phyloP scores from a whole-genome alignment of 2,888 invertebrate species.

The Drosophila sordidula region DNA sequence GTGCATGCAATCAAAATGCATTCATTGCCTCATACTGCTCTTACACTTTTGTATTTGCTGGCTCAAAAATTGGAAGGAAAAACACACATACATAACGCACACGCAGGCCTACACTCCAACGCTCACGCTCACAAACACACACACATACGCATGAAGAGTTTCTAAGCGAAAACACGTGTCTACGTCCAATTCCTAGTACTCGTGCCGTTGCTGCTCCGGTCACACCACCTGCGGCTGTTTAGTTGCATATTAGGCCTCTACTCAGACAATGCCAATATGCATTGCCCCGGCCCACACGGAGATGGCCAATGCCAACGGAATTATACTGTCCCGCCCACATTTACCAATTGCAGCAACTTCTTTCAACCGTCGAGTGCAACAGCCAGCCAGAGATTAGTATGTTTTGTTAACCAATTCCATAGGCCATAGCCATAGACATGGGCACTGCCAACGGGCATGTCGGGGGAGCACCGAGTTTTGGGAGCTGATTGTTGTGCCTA shows the following conservation, averaged over 20 bases:
- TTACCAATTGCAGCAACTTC: constrained; percentile 32
- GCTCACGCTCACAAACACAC: background rate
- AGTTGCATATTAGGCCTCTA: constrained; percentile 63
- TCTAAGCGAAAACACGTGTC: constrained; percentile 50
- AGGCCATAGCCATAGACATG: constrained; percentile 43
- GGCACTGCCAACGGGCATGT: background rate
- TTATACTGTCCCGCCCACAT: constrained; percentile 3
- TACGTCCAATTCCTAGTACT: constrained; percentile 17
- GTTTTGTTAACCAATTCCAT: constrained; percentile 56
- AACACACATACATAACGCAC: constrained; percentile 8
- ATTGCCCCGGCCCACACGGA: constrained; percentile 9
- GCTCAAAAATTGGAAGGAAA: constrained; percentile 38
- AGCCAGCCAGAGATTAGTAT: constrained; percentile 31
- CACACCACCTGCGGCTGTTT: constrained; percentile 41
- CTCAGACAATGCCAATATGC: constrained; percentile 30
- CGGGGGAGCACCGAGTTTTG: background rate
- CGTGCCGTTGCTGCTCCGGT: constrained; percentile 12
- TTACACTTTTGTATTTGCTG: constrained; percentile 45
- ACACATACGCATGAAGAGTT: background rate
- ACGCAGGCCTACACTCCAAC: constrained; percentile 2
- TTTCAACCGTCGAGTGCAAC: constrained; percentile 20
- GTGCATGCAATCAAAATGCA: constrained; percentile 72
- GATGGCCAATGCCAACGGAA: constrained; percentile 3
- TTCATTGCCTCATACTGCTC: constrained; percentile 43
- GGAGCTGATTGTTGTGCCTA: background rate